A percentile compares a stretch with the other conserved stretches of the same genome.
Evolutionary conservation across 2,797 vertebrate genomes (phyloP).

Genomic region (Sebastes alutus): DNA sequence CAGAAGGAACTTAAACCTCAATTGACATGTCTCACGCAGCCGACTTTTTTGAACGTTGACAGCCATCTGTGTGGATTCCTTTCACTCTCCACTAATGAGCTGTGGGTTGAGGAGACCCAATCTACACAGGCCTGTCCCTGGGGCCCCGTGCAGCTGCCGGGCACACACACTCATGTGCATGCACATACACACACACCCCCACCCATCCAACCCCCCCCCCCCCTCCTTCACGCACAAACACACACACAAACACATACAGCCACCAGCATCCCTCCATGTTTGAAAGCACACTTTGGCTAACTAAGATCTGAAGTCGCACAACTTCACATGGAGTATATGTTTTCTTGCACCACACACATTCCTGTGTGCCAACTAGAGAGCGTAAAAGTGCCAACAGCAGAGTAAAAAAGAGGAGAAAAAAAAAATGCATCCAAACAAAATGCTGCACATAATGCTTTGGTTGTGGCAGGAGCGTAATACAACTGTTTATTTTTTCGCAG

Average conservation of each 20-base stretch:
- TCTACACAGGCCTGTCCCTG: slow-evolving; percentile 84
- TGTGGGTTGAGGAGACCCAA: slow-evolving; percentile 81
- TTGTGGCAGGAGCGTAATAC: slow-evolving; percentile 26
- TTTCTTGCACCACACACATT: slow-evolving; percentile 49
- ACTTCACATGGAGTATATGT: slow-evolving; percentile 65
- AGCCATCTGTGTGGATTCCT: slow-evolving; percentile 88
- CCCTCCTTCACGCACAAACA: not conserved
- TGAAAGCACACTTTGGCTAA: slow-evolving; percentile 70
- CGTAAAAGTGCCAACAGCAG: slow-evolving; percentile 46
- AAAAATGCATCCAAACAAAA: slow-evolving; percentile 50
- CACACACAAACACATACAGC: slow-evolving; percentile 49
- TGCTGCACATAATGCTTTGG: slow-evolving; percentile 39
- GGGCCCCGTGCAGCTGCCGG: slow-evolving; percentile 85
- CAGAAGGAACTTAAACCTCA: slow-evolving; percentile 87
- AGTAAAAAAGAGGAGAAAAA: slow-evolving; percentile 24
- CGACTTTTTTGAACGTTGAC: slow-evolving; percentile 85
- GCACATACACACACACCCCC: not conserved
- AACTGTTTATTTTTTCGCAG: slow-evolving; percentile 36
- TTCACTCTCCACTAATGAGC: slow-evolving; percentile 89
- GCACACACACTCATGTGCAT: slow-evolving; percentile 31
- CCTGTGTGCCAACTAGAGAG: slow-evolving; percentile 39
- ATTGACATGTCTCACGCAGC: slow-evolving; percentile 85
- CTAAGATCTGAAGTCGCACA: slow-evolving; percentile 71
- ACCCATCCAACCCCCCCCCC: not conserved
- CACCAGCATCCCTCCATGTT: slow-evolving; percentile 60